A percentile compares a stretch with the other conserved stretches of the same genome.
Evolutionary conservation across 92 coral and sea anemone genomes (phyloP).

Genomic region (Nematostella vectensis): DNA sequence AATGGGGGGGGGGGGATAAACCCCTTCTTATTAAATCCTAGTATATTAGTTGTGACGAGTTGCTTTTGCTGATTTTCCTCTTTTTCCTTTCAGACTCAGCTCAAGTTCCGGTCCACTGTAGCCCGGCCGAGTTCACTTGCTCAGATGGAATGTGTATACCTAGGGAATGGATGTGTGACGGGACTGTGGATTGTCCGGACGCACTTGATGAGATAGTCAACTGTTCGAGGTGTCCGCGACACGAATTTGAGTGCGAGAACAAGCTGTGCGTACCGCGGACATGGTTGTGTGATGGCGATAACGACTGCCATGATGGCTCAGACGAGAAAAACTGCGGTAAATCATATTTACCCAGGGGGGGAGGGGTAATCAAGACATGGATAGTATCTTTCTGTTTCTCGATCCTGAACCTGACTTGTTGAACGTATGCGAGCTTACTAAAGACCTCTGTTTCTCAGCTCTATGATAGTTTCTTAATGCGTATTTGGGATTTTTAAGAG

Average conservation of each 20-base stretch:
- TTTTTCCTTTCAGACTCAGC: not conserved
- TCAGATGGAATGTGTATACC: slow-evolving; percentile 30
- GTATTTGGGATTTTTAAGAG: too few species aligned
- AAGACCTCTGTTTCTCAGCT: too few species aligned
- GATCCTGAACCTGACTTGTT: too few species aligned
- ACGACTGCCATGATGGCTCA: slow-evolving; percentile 31
- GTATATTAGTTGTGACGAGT: too few species aligned
- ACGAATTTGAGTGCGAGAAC: slow-evolving; percentile 25
- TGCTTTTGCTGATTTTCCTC: too few species aligned
- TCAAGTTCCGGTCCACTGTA: slow-evolving; percentile 4
- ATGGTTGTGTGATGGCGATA: slow-evolving; percentile 29
- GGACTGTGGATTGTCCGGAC: slow-evolving; percentile 15
- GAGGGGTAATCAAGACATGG: too few species aligned
- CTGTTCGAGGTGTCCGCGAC: slow-evolving; percentile 24
- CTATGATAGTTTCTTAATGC: too few species aligned
- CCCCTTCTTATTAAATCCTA: too few species aligned
- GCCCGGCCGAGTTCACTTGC: slow-evolving; percentile 27
- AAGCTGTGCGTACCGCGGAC: slow-evolving; percentile 1
- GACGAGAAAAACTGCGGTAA: slow-evolving; percentile 46
- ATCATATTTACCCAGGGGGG: slow-evolving; percentile 1
- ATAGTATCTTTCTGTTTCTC: too few species aligned
- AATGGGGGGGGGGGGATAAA: too few species aligned
- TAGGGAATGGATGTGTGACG: slow-evolving; percentile 24
- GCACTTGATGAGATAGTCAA: slow-evolving; percentile 16
- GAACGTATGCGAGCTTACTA: too few species aligned